A percentile compares a stretch with the other conserved stretches of the same genome.
These are phyloP conservation scores for Sus cebifrons DNA, from an alignment of 2,797 vertebrate genomes.

Conservation along the genomic window DNA sequence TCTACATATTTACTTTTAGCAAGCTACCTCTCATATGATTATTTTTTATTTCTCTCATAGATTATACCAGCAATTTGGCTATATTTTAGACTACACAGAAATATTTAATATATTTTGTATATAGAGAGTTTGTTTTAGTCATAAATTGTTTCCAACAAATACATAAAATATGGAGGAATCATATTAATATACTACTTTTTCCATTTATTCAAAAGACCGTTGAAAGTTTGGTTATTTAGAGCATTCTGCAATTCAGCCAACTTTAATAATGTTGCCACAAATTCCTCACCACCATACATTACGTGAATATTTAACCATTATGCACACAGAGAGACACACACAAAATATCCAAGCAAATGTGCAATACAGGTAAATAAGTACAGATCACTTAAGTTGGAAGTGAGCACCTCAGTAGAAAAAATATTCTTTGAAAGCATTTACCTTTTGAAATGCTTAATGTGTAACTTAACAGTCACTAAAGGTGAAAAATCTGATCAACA, in stretches of 20 bases:
- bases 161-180: not conserved
- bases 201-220: not conserved
- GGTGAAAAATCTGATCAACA: not conserved
- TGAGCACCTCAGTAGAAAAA: not conserved
- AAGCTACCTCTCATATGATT: not conserved
- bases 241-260: not conserved
- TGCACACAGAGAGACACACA: not conserved
- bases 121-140: not conserved
- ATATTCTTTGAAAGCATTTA: not conserved
- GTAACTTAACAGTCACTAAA: not conserved
- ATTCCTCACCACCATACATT: not conserved
- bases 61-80: not conserved
- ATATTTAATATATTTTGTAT: not conserved
- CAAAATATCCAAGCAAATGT: not conserved
- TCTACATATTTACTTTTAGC: not conserved
- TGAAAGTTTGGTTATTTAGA: conserved; percentile 29
- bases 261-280: not conserved
- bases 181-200: not conserved
- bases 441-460: not conserved
- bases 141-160: not conserved
- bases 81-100: not conserved
- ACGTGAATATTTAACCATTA: not conserved
- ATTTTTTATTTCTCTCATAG: not conserved
- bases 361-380: not conserved
- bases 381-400: not conserved